Evolutionary conservation across 2,113 vertebrate species (phyloP).

Genomic region (Triplophysa dalaica): DNA sequence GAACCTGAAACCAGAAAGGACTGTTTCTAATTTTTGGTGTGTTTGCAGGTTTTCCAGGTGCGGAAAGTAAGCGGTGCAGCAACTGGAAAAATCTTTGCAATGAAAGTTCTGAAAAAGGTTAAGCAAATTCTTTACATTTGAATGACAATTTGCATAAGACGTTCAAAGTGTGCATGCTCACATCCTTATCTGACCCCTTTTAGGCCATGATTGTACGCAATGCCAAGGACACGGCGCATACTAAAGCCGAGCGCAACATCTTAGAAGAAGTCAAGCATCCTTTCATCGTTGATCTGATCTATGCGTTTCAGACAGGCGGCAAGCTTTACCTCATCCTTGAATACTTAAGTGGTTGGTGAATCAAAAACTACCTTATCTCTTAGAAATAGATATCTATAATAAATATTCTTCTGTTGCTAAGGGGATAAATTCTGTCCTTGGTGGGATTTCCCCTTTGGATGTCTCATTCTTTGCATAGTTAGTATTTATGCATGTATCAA

Average conservation of each 20-base stretch:
- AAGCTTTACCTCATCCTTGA: constrained; percentile 99
- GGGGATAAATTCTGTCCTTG: constrained; percentile 48
- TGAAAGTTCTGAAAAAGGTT: constrained; percentile 99
- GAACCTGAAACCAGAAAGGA: too few species aligned
- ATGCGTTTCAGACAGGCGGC: constrained; percentile 98
- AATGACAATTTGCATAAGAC: background rate
- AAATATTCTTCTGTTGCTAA: constrained; percentile 10
- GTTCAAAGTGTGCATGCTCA: background rate
- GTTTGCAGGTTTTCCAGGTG: constrained; percentile 93
- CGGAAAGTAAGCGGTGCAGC: constrained; percentile 91
- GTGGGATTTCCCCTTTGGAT: constrained; percentile 7
- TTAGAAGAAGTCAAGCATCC: constrained; percentile 98
- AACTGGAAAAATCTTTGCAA: constrained; percentile 96
- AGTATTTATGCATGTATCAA: background rate
- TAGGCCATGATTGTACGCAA: constrained; percentile 99
- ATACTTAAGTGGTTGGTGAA: constrained; percentile 93
- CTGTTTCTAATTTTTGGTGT: background rate
- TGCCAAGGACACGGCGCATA: constrained; percentile 98
- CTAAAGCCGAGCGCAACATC: constrained; percentile 96
- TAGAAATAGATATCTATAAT: background rate
- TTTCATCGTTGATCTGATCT: constrained; percentile 97
- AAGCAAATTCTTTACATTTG: background rate
- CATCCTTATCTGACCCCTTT: constrained; percentile 13
- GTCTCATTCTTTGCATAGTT: constrained; percentile 62
- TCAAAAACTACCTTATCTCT: constrained; percentile 17